Base-by-base conservation (phyloP, 2,797 vertebrate species). In the Silurus lanzhouensis region DNA sequence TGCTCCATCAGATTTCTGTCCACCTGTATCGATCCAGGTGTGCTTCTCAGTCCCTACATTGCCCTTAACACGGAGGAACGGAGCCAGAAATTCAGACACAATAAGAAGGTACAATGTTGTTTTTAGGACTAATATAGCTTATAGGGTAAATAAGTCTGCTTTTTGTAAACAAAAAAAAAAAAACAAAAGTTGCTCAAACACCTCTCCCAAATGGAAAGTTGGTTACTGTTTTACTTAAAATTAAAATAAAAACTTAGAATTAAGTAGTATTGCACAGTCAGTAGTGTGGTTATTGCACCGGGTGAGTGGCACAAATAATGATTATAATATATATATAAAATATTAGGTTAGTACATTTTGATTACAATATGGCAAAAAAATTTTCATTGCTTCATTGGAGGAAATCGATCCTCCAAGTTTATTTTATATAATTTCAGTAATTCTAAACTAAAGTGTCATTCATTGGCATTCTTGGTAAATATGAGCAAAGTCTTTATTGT, bases 11-110 rank as follows among this genome's bases (percentile, higher is more conserved):
- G 91, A 92, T 92, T 75, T 88, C 87, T 92, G 89, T 93, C 91
- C 87, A 90, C 90, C 75, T 88, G 89, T 25, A 90, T 93, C 87
- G 93, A 93, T 84, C 92, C 94, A 22, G 93, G 94, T 87, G 84
- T 93, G 87, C 87, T 76, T 31, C 22, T 90, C 48, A 92, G 87
- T 61, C 94, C 92, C 19, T 94, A 90, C 84, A 89, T 91, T 84
- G 91, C 92, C 85, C 88, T 93, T 0, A 90, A 89, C 85, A 89
- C 91, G 83, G 92, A 92, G 84, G 91, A 93, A 71, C 92, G 93
- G 86, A 86, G 88, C 25, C 74, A 0, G 46, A 91, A 85, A 87
- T 92, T 90, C 82, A 83, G 20, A 89, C 15, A 79, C 75, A 82
- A 77, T 74, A 91, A 87, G 81, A 92, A 94, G 94, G 93, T 95